Evolutionary conservation across 2,113 vertebrate genomes (phyloP).

Genomic region (Apodemus speciosus): DNA sequence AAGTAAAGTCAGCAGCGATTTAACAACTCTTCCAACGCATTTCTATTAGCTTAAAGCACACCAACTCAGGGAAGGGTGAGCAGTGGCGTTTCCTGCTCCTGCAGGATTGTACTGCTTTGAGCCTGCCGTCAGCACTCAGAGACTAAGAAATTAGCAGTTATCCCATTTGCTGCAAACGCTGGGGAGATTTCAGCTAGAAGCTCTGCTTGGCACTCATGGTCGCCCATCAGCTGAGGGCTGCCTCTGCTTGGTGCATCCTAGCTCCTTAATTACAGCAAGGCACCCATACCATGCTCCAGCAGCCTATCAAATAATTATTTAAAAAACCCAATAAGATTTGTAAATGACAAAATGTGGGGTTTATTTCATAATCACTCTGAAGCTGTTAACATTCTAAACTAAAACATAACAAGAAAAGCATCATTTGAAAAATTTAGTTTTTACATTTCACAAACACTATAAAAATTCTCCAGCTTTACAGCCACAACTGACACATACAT

Average conservation of each 20-base stretch:
- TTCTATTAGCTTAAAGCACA: not conserved
- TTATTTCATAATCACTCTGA: not conserved
- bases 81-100: not conserved
- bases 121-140: not conserved
- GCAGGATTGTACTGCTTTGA: conserved; percentile 3
- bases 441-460: conserved; percentile 19
- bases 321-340: not conserved
- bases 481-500: not conserved
- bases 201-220: not conserved
- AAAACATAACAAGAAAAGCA: conserved; percentile 6
- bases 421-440: not conserved
- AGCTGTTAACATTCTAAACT: not conserved
- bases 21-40: not conserved
- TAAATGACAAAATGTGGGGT: not conserved
- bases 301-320: conserved; percentile 50
- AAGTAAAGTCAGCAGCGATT: not conserved
- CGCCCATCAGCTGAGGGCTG: not conserved
- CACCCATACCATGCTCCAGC: conserved; percentile 33
- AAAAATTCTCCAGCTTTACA: not conserved
- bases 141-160: conserved; percentile 41
- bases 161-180: not conserved
- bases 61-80: not conserved
- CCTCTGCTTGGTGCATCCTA: not conserved
- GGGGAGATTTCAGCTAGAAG: not conserved
- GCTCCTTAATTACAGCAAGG: conserved; percentile 42